phyloP scores from a whole-genome alignment of 1,140 invertebrate genomes.

The Drosophila pandora region DNA sequence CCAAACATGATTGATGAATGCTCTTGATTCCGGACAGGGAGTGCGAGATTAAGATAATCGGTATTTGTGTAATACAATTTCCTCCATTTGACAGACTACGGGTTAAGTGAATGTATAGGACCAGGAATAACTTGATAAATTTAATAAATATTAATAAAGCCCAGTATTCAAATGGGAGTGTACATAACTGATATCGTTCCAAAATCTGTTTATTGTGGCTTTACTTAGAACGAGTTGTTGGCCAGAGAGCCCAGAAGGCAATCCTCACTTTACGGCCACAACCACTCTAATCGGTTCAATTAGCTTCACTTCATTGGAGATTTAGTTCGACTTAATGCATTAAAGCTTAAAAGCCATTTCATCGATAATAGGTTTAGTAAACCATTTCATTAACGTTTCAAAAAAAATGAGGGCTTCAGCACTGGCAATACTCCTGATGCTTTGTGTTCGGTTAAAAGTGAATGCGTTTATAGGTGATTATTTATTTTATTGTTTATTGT shows the following conservation, averaged over 20 bases:
- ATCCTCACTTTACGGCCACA: background rate
- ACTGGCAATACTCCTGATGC: background rate
- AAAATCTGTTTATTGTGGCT: too few relatives aligned
- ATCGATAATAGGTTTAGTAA: background rate
- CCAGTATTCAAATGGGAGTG: constrained; percentile 5
- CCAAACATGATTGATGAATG: constrained; percentile 70
- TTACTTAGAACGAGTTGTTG: background rate
- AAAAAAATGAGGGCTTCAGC: background rate
- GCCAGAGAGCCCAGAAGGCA: background rate
- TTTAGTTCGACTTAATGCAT: constrained; percentile 7
- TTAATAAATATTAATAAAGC: constrained; percentile 47
- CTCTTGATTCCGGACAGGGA: constrained; percentile 14
- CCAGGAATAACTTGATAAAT: constrained; percentile 7
- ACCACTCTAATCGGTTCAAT: constrained; percentile 19
- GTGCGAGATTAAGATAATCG: constrained; percentile 77
- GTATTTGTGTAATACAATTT: constrained; percentile 72
- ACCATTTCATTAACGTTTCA: background rate
- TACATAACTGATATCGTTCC: background rate
- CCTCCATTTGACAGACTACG: constrained; percentile 18
- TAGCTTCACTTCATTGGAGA: constrained; percentile 26
- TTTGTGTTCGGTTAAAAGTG: background rate
- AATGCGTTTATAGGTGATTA: background rate
- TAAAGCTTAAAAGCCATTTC: background rate
- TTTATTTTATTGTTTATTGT: background rate
- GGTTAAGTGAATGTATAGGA: constrained; percentile 30